Percentiles rank a stretch among this genome's conserved stretches.
These are phyloP conservation scores for Chrysomela aeneicollis DNA, from an alignment of 2,888 invertebrate genomes.

Conservation along the genomic window DNA sequence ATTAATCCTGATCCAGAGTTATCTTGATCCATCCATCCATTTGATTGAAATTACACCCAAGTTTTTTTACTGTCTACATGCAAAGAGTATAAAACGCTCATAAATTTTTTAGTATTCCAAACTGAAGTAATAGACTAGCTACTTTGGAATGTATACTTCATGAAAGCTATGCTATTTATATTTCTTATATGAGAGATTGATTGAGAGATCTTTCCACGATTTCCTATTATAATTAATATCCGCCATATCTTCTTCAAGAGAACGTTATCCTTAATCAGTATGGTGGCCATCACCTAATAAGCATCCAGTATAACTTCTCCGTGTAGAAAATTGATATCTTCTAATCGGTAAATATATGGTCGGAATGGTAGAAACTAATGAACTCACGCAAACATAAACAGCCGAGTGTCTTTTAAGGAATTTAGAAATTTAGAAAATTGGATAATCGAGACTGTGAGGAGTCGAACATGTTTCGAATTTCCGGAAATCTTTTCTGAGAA, in stretches of 20 bases:
- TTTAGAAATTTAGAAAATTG: constrained; percentile 38
- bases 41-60: too few species aligned
- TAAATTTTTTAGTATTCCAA: too few species aligned
- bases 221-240: constrained; percentile 11
- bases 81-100: too few species aligned
- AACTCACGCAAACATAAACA: constrained; percentile 19
- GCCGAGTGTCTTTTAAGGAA: constrained; percentile 24
- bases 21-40: too few species aligned
- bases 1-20: too few species aligned
- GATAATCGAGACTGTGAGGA: constrained; percentile 30
- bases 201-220: not conserved
- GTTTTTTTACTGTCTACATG: too few species aligned
- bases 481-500: constrained; percentile 29
- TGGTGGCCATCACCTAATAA: constrained; percentile 8
- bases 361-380: constrained; percentile 17
- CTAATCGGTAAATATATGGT: constrained; percentile 17
- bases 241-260: constrained; percentile 18
- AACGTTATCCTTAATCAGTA: not conserved
- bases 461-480: constrained; percentile 32
- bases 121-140: too few species aligned
- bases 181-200: not conserved
- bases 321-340: not conserved
- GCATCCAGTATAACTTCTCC: constrained; percentile 10
- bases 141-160: too few species aligned
- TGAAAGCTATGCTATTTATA: not conserved